Percentiles rank a stretch among this genome's conserved stretches.
Evolutionary conservation across 2,888 invertebrate species (phyloP).

Genomic region (Taphrorychus bicolor): DNA sequence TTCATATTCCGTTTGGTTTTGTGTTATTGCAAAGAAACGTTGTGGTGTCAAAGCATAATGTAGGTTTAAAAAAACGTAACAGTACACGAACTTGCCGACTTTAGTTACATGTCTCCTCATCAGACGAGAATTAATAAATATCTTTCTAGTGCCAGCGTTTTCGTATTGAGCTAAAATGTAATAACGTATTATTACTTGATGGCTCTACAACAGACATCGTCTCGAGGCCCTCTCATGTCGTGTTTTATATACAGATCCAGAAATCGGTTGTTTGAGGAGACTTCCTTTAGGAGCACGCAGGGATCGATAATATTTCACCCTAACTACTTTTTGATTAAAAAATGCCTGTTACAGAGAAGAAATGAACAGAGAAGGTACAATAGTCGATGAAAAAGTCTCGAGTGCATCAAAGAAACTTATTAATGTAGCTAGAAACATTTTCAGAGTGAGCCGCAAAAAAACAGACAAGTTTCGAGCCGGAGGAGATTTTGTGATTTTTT

Average conservation of each 20-base stretch:
- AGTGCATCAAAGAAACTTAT: not conserved
- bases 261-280: conserved; percentile 2
- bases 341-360: conserved; percentile 10
- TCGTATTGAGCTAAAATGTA: no score
- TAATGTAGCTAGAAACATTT: not conserved
- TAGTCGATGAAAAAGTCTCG: conserved; percentile 3
- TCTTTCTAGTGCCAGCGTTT: no score
- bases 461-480: not conserved
- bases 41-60: no score
- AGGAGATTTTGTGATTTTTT: not conserved
- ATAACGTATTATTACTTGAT: no score
- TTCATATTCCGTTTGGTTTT: no score
- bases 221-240: no score
- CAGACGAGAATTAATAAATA: no score
- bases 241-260: not conserved
- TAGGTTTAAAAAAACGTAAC: no score
- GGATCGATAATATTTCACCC: conserved; percentile 5
- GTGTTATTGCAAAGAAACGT: no score
- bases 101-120: no score
- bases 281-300: conserved; percentile 1
- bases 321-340: conserved; percentile 12
- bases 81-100: no score
- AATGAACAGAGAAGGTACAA: conserved; percentile 11
- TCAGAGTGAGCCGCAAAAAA: not conserved
- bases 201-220: no score